Evolutionary conservation across 2,888 invertebrate species (phyloP).

Genomic region (Dione juno): DNA sequence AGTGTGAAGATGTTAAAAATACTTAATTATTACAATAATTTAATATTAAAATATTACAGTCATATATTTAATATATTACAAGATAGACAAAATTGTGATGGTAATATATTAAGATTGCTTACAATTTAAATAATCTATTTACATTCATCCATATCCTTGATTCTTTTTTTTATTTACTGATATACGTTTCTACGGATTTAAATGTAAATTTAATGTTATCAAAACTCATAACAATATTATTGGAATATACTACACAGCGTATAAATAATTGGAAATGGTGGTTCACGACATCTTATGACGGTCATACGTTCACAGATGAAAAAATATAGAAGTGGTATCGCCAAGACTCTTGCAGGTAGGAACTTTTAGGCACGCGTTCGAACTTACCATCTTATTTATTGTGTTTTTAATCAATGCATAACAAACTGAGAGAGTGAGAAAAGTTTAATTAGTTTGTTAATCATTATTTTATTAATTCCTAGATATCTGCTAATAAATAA

Average conservation of each 20-base stretch:
- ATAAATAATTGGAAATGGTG: conserved; percentile 56
- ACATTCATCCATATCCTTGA: conserved; percentile 41
- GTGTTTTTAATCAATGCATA: no score
- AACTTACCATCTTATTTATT: no score
- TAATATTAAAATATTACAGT: no score
- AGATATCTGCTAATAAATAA: not conserved
- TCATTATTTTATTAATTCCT: no score
- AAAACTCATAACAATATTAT: conserved; percentile 62
- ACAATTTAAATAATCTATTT: conserved; percentile 25
- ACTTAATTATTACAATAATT: no score
- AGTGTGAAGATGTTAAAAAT: not conserved
- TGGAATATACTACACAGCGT: conserved; percentile 37
- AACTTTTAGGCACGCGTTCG: no score
- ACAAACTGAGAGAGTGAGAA: no score
- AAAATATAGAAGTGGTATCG: not conserved
- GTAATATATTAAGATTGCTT: not conserved
- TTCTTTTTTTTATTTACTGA: conserved; percentile 46
- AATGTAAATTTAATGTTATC: conserved; percentile 67
- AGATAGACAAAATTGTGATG: not conserved
- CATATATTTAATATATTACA: no score
- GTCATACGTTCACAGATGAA: conserved; percentile 36
- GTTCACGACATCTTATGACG: conserved; percentile 56
- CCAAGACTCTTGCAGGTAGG: no score
- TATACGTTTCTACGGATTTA: conserved; percentile 61
- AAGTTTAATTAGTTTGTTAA: no score